Base-by-base conservation (phyloP, 1,140 invertebrate species). In the Eubasilissa regina region DNA sequence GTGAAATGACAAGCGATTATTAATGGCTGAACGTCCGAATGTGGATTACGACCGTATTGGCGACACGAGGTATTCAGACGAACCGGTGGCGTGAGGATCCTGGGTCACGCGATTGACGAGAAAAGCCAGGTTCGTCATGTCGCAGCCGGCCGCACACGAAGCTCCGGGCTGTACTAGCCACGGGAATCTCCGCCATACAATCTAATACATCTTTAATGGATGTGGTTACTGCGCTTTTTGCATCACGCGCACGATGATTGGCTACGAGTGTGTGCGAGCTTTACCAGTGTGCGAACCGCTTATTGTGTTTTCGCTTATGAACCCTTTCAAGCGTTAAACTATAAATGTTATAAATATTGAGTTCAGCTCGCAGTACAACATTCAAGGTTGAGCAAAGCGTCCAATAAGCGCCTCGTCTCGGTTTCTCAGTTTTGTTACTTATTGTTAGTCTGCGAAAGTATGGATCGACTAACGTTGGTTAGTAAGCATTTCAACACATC, bases 331-430 rank as follows among this genome's bases (percentile, higher is more conserved):
- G 72, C 81, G 81, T 79, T 74, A 80, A 77, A 62, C 25, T 62
- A 70, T 68, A 77, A 56, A 79, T 80, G 78, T 82, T 82, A 82
- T 82, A 82, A 82, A 82, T 82, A 75, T 73, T 77, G 43, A 78
- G 58, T 21, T 12, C 56, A n/a, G 44, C 53, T 47, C 51, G 25
- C 51, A 77, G 55, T 62, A 68, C 10, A 76, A 35, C 78, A 82
- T 82, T 82, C 81, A 80, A 78, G 74, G 81, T 82, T 78, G 77
- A 60, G 44, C 21, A 19, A 78, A 62, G 77, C 77, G 21, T n/a
- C 64, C 64, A 47, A 47, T 17, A 10, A 13, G 19, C 64, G 45
- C 9, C 64, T 68, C 64, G 64, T 47, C 44, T 25, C 60, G 44
- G n/a, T 48, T 21, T 13, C 11, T 68, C 43, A 68, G 44, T 45